Evolutionary conservation across 2,797 vertebrate genomes (phyloP), one percentile per base, ranked within the genome.

Genomic region (Enteromius paludinosus): DNA sequence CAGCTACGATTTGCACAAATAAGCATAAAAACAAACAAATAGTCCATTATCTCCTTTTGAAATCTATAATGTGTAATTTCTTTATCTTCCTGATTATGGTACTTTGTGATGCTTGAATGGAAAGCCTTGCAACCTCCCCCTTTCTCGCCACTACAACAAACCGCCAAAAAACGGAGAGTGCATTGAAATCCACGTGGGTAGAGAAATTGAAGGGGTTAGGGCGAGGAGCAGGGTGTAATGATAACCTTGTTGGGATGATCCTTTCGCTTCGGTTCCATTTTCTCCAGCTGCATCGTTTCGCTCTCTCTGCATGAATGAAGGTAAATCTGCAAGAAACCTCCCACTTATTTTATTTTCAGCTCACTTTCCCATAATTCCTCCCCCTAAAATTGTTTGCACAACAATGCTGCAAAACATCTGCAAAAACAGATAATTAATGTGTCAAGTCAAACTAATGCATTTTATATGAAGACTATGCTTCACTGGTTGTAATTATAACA

Each of bases 321-420:
- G 96, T 96, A 96, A 95, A 94, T 94, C 94, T 93, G 94, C 78
- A 86, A 95, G 93, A 95, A 95, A 92, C 95, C 95, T 94, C 95
- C 95, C 95, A 94, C 95, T 96, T 95, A 92, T 95, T 96, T 96
- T 96, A 96, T 97, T 96, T 96, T 96, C 95, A 95, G 96, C 95
- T 94, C 94, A 96, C 95, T 96, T 95, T 96, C 95, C 95, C 93
- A 93, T 95, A 96, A 96, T 96, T 96, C 96, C 96, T 96, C 84
- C 84, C 69, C 94, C 93, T 95, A 95, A 96, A 96, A 96, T 96
- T 95, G 96, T 94, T 94, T 93, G 92, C 92, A 95, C 95, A 97
- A 98, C 97, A 97, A 98, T 97, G 96, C 96, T 93, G 93, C 91
- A 94, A 96, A 98, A 98, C 98, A 99, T 97, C 97, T 98, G 97